A percentile compares a stretch with the other conserved stretches of the same genome.
Conservation (phyloP, 2,113 vertebrate genomes). For the Rana temporaria region DNA sequence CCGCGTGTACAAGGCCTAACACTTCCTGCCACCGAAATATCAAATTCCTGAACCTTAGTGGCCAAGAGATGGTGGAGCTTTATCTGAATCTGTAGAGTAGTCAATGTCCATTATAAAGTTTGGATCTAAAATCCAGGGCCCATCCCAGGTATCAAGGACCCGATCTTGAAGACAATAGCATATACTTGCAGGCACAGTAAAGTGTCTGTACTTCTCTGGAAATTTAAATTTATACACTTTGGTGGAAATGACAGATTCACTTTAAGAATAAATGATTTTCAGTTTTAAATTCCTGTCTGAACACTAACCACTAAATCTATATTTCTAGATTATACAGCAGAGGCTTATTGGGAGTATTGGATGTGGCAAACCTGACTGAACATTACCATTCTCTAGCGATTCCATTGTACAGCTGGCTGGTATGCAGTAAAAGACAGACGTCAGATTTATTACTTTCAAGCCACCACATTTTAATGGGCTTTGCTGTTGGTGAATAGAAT, state of each 20-base stretch:
- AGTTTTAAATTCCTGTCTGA: neutral
- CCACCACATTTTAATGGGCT: conserved; percentile 7
- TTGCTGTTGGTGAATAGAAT: neutral
- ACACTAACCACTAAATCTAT: conserved; percentile 14
- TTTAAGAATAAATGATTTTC: neutral
- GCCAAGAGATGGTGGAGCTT: too few species aligned
- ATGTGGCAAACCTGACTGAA: conserved; percentile 40
- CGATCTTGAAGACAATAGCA: too few species aligned
- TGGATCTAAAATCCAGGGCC: too few species aligned
- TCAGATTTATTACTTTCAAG: conserved; percentile 26
- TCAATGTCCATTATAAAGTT: too few species aligned
- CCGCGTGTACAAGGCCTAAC: too few species aligned
- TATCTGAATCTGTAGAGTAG: too few species aligned
- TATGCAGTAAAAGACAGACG: conserved; percentile 1
- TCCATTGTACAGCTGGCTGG: conserved; percentile 29
- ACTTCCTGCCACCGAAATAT: too few species aligned
- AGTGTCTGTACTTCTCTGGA: too few species aligned
- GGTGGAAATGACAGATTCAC: neutral
- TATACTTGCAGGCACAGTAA: too few species aligned
- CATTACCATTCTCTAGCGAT: conserved; percentile 33
- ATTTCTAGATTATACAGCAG: conserved; percentile 4
- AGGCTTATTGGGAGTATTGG: conserved; percentile 33
- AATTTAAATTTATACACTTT: too few species aligned
- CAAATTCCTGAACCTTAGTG: too few species aligned
- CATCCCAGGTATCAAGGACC: too few species aligned